phyloP scores from a whole-genome alignment of 2,113 vertebrate species.

The Platysteira castanea region DNA sequence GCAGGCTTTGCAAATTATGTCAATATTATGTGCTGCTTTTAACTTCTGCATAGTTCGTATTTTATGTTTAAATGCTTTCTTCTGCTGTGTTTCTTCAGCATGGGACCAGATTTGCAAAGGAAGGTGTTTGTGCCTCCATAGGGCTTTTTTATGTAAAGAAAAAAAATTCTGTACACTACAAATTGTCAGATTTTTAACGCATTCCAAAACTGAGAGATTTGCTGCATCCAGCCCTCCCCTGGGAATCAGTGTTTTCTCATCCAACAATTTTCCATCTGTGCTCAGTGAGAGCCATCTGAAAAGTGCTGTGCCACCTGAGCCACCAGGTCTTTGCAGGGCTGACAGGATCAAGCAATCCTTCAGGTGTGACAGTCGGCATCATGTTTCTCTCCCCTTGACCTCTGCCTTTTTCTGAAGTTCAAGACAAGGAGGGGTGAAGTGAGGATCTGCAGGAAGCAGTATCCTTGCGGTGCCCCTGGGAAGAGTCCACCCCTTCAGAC shows the following conservation, averaged over 20 bases:
- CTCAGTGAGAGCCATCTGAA: neutral
- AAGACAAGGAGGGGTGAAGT: neutral
- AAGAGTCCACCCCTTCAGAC: neutral
- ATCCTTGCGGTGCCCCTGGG: neutral
- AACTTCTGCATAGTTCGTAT: rapidly evolving
- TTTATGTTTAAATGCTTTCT: neutral
- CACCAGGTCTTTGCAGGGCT: neutral
- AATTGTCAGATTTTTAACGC: neutral
- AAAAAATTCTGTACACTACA: neutral
- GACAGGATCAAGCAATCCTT: neutral
- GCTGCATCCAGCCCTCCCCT: neutral
- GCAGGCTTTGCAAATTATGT: neutral
- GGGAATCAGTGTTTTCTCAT: neutral
- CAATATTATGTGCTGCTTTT: neutral
- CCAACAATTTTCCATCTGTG: neutral
- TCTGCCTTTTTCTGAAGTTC: neutral
- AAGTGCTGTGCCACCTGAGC: neutral
- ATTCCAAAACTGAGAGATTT: neutral
- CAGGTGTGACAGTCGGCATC: neutral
- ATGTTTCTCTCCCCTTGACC: neutral
- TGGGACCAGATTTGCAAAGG: neutral
- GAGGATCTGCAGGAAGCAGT: neutral
- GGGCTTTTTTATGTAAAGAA: neutral
- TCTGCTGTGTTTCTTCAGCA: neutral
- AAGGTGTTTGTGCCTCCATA: neutral